A percentile compares a stretch with the other conserved stretches of the same genome.
Evolutionary conservation across 2,888 invertebrate species (phyloP).

Genomic region (Agrilus cyanescens): DNA sequence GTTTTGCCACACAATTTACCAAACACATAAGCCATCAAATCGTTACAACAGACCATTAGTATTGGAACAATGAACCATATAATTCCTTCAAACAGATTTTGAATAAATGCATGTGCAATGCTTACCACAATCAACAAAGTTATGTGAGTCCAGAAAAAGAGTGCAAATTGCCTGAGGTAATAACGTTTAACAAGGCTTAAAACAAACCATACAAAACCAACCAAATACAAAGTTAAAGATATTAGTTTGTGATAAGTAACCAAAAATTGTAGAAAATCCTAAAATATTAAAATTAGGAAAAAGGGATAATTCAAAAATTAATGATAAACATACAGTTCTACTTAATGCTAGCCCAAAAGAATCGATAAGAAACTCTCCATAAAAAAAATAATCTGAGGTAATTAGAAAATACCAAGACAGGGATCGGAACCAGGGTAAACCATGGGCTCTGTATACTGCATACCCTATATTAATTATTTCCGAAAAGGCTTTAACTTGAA

Average conservation of each 20-base stretch:
- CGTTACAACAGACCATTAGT: constrained; percentile 97
- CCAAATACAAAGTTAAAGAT: constrained; percentile 88
- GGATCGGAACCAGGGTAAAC: constrained; percentile 93
- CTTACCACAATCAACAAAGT: constrained; percentile 91
- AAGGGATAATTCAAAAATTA: constrained; percentile 33
- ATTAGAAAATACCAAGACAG: constrained; percentile 97
- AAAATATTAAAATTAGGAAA: constrained; percentile 8
- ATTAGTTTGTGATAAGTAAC: constrained; percentile 94
- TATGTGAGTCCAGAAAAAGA: constrained; percentile 99
- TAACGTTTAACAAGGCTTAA: constrained; percentile 90
- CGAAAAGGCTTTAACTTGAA: constrained; percentile 97
- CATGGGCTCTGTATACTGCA: constrained; percentile 90
- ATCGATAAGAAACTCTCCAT: constrained; percentile 93
- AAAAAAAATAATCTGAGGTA: constrained; percentile 96
- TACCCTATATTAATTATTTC: constrained; percentile 98
- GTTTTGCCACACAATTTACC: constrained; percentile 98
- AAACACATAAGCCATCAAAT: constrained; percentile 98
- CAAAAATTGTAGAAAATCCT: constrained; percentile 58
- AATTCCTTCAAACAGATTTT: constrained; percentile 90
- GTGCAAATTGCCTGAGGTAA: constrained; percentile 94
- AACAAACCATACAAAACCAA: constrained; percentile 96
- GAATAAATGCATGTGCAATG: constrained; percentile 94
- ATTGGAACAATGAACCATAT: constrained; percentile 95
- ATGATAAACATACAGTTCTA: constrained; percentile 3
- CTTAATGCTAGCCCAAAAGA: constrained; percentile 85